These are phyloP conservation scores for Dynastes hyllus DNA, from an alignment of 2,888 invertebrate species.

Conservation along the genomic window DNA sequence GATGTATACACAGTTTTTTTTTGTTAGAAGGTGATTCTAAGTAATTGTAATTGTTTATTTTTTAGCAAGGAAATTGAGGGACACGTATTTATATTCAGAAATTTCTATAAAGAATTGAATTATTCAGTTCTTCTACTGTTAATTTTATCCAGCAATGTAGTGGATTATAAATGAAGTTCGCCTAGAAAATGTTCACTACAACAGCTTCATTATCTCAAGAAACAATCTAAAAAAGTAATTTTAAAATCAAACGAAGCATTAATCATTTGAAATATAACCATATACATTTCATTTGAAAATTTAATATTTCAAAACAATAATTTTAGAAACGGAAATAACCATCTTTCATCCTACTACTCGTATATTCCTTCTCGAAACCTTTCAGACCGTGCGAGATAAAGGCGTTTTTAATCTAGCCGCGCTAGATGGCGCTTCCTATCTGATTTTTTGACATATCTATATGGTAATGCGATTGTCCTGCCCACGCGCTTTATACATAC, in stretches of 20 bases:
- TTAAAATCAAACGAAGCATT: background rate
- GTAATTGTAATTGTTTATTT: too few relatives aligned
- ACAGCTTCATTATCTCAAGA: too few relatives aligned
- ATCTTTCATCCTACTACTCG: background rate
- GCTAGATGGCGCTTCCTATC: slow-evolving; percentile 44
- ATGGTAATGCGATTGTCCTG: slow-evolving; percentile 43
- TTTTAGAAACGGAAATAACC: background rate
- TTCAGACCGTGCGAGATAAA: background rate
- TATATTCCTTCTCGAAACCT: background rate
- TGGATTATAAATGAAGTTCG: too few relatives aligned
- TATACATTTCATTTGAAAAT: background rate
- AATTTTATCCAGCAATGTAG: too few relatives aligned
- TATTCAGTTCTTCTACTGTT: too few relatives aligned
- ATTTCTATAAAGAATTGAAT: too few relatives aligned
- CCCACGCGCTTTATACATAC: background rate
- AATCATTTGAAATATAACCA: background rate
- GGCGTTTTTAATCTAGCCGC: slow-evolving; percentile 14
- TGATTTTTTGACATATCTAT: slow-evolving; percentile 52
- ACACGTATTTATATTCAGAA: too few relatives aligned
- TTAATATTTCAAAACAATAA: background rate
- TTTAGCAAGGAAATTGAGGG: too few relatives aligned
- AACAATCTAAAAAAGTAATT: too few relatives aligned
- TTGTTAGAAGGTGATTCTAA: too few relatives aligned
- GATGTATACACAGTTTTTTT: too few relatives aligned
- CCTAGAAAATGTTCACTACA: too few relatives aligned